Conservation (phyloP, 2,797 vertebrate species). For the Sebastes itinus region DNA sequence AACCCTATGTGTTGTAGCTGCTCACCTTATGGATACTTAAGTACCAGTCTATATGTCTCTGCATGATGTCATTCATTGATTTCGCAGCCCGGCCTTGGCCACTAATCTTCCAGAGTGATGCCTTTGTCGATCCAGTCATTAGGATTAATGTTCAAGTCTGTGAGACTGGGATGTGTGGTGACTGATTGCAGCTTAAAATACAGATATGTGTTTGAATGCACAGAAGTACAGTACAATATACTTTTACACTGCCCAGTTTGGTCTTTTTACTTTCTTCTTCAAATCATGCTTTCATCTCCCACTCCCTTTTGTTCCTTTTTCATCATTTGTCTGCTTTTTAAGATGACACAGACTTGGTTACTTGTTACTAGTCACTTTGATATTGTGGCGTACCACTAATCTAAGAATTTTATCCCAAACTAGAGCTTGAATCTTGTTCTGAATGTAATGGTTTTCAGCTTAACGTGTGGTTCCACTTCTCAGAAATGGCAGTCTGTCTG, state of each 20-base stretch:
- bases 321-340: background rate
- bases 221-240: background rate
- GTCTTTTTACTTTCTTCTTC: background rate
- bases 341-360: background rate
- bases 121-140: conserved; percentile 51
- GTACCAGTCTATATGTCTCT: conserved; percentile 11
- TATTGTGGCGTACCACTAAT: conserved; percentile 19
- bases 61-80: conserved; percentile 75
- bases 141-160: conserved; percentile 47
- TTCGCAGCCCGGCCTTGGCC: conserved; percentile 35
- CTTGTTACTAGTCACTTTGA: conserved; percentile 8
- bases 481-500: conserved; percentile 1
- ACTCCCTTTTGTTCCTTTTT: background rate
- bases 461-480: conserved; percentile 26
- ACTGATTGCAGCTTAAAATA: conserved; percentile 45
- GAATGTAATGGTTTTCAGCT: conserved; percentile 17
- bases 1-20: background rate
- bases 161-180: conserved; percentile 29
- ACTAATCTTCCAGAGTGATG: conserved; percentile 66
- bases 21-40: conserved; percentile 24
- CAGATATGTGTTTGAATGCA: background rate
- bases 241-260: background rate
- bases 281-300: background rate
- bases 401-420: conserved; percentile 22
- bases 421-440: conserved; percentile 14